Evolutionary conservation across 2,888 invertebrate species (phyloP), one percentile per base, ranked within the genome.

Genomic region (Archips crataeganus): DNA sequence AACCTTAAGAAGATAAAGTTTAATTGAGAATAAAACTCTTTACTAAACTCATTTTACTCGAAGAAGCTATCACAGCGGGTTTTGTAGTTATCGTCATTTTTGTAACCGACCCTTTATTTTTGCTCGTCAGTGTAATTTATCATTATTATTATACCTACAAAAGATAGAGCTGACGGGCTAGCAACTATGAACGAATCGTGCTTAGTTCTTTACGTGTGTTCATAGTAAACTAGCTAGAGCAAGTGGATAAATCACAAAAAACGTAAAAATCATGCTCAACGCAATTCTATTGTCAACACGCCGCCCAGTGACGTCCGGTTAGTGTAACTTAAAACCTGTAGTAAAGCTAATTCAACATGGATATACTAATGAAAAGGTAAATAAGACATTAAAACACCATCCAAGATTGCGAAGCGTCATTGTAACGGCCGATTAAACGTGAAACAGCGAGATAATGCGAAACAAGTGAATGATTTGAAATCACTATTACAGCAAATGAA

Each of bases 291-390:
- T 60, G 61, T 70, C 70, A 72, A 70, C 51, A 68, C 42, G 63
- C 67, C 73, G 68, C 73, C 59, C 73, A 57, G 61, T 54, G 54
- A 13, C 66, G 65, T 68, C 47, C 64, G n/a, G 49, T 36, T 54
- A 54, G 51, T 49, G 11, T n/a, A 13, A 57, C 36, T 67, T 59
- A 57, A 49, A 57, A 36, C 32, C 51, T 34, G 49, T 61, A 68
- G 9, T 47, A 3, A 49, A 45, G 32, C n/a, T 60, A 57, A 45
- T n/a, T 65, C 49, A 39, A 64, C 70, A 57, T 34, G n/a, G n/a
- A 11, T 45, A 63, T 11, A 45, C 63, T 70, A 70, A 70, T 70
- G 15, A 63, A 34, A 45, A 63, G 42, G 45, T 63, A 70, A 63
- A 63, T 45, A 63, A 54, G 63, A 54, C 70, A 54, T 70, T 63